Evolutionary conservation across 2,888 invertebrate genomes (phyloP), one percentile per base, ranked within the genome.

Genomic region (Habrosyne pyritoides): DNA sequence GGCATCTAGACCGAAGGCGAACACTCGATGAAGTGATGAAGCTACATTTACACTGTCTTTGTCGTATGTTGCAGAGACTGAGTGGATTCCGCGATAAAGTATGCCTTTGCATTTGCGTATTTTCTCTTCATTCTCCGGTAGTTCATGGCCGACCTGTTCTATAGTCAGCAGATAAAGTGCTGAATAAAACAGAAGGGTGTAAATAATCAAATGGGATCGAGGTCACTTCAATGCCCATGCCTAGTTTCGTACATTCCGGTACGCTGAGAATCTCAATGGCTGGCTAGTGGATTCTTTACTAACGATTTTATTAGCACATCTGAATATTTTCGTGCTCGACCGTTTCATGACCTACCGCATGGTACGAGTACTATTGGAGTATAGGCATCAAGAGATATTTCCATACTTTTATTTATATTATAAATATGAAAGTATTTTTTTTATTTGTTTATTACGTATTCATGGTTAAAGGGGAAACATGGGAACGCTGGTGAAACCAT

Each of bases 131-230:
- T 49, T 50, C 14, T 26, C 54, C 42, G 42, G 42, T 36, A 14
- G 36, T 64, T 60, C 62, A 64, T 59, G 56, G 59, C 52, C 56
- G 51, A 21, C 30, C 10, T 53, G 47, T 53, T 56, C 53, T 60
- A 48, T 42, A 42, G 50, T 54, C 51, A 46, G 42, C 52, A 30
- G 47, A 59, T 59, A 60, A 56, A 57, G 53, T 57, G 53, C 55
- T 69, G 68, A 70, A 69, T 69, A 69, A 71, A 57, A 65, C 57
- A 69, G 66, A 57, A 59, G 57, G 53, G 51, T 52, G 53, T 65
- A 60, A 71, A 69, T 71, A 71, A 68, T 58, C 60, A 67, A 67
- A 56, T 52, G 50, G 60, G 65, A 70, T 64, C 59, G 68, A 64
- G 53, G 54, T 55, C 55, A 47, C 47, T 54, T 52, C 56, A 53